Percentiles rank a stretch among this genome's conserved stretches.
Conservation (phyloP, 2,113 vertebrate genomes). For the Camelus bactrianus region DNA sequence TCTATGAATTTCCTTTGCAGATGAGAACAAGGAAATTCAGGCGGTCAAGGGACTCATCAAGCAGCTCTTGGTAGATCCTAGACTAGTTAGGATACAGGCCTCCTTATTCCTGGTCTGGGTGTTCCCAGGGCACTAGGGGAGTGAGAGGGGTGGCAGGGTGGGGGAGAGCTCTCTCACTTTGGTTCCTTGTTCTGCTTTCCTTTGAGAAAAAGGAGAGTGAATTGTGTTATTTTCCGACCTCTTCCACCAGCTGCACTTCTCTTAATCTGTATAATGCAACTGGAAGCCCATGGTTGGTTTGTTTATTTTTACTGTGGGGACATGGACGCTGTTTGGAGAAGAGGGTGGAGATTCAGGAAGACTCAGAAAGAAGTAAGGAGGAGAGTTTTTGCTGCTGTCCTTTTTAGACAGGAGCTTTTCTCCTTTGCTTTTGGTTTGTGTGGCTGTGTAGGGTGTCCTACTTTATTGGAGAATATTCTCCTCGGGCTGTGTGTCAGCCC, state of each 20-base stretch:
- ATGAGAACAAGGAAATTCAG: background rate
- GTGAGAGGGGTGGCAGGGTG: too few relatives aligned
- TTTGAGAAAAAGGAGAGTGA: background rate
- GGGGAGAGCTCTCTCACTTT: background rate
- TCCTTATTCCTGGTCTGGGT: background rate
- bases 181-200: background rate
- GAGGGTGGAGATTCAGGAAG: background rate
- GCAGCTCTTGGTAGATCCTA: background rate
- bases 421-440: background rate
- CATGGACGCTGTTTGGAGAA: background rate
- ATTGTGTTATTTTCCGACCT: background rate
- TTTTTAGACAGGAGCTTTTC: background rate
- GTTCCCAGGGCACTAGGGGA: too few relatives aligned
- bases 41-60: background rate
- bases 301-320: background rate
- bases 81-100: background rate
- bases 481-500: background rate
- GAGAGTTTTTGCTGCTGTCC: background rate
- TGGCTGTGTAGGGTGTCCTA: background rate
- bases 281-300: background rate
- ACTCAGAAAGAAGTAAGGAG: background rate
- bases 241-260: background rate
- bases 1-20: background rate
- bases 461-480: constrained; percentile 1
- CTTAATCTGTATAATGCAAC: background rate